Evolutionary conservation across 2,888 invertebrate genomes (phyloP), one percentile per base, ranked within the genome.

Genomic region (Nematopogon swammerdamellus): DNA sequence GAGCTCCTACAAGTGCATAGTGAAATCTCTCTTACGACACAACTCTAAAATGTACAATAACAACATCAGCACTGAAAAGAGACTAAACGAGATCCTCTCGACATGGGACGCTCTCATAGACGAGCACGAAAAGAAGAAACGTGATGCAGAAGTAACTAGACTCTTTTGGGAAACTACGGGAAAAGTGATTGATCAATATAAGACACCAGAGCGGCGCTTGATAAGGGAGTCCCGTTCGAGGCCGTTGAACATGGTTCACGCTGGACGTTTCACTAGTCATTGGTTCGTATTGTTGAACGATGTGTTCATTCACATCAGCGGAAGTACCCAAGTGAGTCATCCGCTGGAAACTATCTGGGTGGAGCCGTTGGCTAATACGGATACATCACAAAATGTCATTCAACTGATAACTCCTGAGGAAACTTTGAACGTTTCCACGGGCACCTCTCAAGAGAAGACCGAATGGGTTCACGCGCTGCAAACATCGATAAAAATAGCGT

Each of bases 241-340:
- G 55, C 87, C 88, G 1, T 67, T 95, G 2, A 84, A 83, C 55
- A 71, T 92, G 52, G 77, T 84, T 3, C 86, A 87, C 60, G 85
- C 86, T 20, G 85, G 89, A 18, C 81, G 89, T 54, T 89, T 93
- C 65, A 86, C 88, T 3, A 85, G 86, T 0, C 89, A 91, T 60
- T 87, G 87, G 81, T 92, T 95, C 60, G 83, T 94, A 56, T 74
- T 95, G 47, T 85, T 95, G 61, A 91, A 87, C 50, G 94, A 95
- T 67, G 75, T 88, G 50, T 87, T 95, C 54, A 84, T 92, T 50
- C 92, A 93, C 61, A 75, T 88, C 19, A 82, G 82, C 59, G 88
- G 88, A 36, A 85, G 87, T 19, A 82, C 85, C 1, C 82, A 86
- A 48, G 83, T 80, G 51, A 67, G 82, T 0, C 88, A 90, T 68